Conservation (phyloP, 2,888 invertebrate species). For the Odontocolon sp. region DNA sequence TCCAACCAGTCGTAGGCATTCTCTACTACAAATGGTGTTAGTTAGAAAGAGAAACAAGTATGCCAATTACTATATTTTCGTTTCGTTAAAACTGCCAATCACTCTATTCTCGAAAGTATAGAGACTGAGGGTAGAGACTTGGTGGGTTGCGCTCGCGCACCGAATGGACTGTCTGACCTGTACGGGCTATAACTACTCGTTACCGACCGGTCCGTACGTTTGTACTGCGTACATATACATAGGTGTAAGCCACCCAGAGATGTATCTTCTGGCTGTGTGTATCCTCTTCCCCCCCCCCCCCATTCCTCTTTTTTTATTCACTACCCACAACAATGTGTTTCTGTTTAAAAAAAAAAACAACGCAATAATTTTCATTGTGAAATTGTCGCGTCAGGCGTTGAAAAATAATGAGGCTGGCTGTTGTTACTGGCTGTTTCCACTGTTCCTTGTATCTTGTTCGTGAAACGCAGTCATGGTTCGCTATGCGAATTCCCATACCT, state of each 20-base stretch:
- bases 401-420: slow-evolving; percentile 37
- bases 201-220: slow-evolving; percentile 4
- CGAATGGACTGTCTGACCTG: slow-evolving; percentile 19
- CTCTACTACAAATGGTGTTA: no score
- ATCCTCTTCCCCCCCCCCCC: no score
- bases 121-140: background rate
- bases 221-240: background rate
- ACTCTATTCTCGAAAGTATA: no score
- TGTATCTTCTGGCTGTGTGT: background rate
- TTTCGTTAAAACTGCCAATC: no score
- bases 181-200: slow-evolving; percentile 46
- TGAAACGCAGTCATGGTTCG: background rate
- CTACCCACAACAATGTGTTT: background rate
- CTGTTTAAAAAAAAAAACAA: background rate
- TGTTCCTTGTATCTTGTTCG: background rate
- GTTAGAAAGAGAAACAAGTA: no score
- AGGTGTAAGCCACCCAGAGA: background rate
- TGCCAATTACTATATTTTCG: no score
- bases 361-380: background rate
- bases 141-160: background rate
- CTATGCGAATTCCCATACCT: background rate
- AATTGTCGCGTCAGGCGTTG: slow-evolving; percentile 16
- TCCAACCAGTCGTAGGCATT: no score
- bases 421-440: slow-evolving; percentile 1
- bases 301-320: slow-evolving; percentile 25